A percentile compares a stretch with the other conserved stretches of the same genome.
Conservation (phyloP, 2,797 vertebrate genomes). For the Eulemur coronatus region DNA sequence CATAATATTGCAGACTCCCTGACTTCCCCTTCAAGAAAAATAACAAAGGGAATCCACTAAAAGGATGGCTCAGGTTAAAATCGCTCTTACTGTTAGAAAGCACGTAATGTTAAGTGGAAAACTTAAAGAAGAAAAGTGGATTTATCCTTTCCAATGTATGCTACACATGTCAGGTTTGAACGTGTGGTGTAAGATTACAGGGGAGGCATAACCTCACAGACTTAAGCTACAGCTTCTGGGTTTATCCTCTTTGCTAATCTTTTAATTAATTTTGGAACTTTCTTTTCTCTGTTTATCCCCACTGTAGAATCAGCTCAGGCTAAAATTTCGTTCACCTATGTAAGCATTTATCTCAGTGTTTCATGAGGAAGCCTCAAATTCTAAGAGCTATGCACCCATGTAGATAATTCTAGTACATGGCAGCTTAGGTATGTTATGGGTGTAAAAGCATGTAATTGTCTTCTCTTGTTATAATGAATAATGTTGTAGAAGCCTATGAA, state of each 20-base stretch:
- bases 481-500: slow-evolving; percentile 44
- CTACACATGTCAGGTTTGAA: not conserved
- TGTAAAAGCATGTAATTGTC: slow-evolving; percentile 64
- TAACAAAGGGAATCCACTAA: not conserved
- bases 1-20: not conserved
- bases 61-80: not conserved
- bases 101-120: slow-evolving; percentile 13
- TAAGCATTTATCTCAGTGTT: slow-evolving; percentile 6
- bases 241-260: not conserved
- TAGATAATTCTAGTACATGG: slow-evolving; percentile 61
- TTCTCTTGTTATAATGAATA: slow-evolving; percentile 58
- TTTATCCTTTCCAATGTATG: not conserved
- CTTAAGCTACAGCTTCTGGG: not conserved
- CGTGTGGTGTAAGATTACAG: not conserved
- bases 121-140: not conserved
- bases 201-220: not conserved
- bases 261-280: not conserved
- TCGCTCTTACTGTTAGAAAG: not conserved
- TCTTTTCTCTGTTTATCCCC: not conserved
- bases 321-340: slow-evolving; percentile 21
- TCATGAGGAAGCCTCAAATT: slow-evolving; percentile 35
- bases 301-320: not conserved
- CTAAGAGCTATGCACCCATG: not conserved
- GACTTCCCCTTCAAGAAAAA: not conserved
- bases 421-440: slow-evolving; percentile 47